Evolutionary conservation across 2,888 invertebrate species (phyloP).

Genomic region (Heteromyza rotundicornis): DNA sequence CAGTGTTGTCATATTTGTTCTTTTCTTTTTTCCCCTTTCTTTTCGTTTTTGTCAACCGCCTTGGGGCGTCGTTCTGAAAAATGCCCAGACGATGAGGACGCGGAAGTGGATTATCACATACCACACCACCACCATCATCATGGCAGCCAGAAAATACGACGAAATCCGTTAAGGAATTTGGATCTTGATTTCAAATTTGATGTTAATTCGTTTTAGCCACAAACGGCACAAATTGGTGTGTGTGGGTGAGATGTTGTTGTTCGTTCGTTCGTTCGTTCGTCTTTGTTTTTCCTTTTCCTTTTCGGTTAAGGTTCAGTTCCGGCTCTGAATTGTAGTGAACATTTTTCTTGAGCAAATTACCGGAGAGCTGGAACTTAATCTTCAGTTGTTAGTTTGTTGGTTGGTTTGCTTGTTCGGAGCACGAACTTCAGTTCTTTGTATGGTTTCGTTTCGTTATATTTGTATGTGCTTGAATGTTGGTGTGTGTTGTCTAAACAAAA

Average conservation of each 20-base stretch:
- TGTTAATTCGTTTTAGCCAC: constrained; percentile 59
- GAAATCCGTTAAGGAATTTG: constrained; percentile 57
- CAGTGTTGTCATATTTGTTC: background rate
- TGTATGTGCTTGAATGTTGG: background rate
- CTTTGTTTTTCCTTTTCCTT: too few relatives aligned
- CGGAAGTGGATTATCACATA: constrained; percentile 53
- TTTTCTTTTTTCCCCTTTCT: constrained; percentile 1
- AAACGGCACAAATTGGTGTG: constrained; percentile 30
- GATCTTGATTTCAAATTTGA: constrained; percentile 59
- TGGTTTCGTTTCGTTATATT: background rate
- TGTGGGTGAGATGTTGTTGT: constrained; percentile 17
- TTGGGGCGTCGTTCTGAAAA: background rate
- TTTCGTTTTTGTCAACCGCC: background rate
- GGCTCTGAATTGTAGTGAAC: too few relatives aligned
- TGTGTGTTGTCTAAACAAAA: too few relatives aligned
- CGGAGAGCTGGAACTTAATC: background rate
- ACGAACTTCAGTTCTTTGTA: background rate
- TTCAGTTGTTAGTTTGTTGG: background rate
- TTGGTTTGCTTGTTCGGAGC: background rate
- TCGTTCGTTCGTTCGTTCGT: too few relatives aligned
- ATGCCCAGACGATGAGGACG: constrained; percentile 36
- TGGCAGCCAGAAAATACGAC: constrained; percentile 51
- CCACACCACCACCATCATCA: constrained; percentile 59
- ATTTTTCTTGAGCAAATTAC: too few relatives aligned
- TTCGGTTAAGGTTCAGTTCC: background rate